These are phyloP conservation scores for Varanus salvator DNA, from an alignment of 2,113 vertebrate genomes.

Conservation along the genomic window DNA sequence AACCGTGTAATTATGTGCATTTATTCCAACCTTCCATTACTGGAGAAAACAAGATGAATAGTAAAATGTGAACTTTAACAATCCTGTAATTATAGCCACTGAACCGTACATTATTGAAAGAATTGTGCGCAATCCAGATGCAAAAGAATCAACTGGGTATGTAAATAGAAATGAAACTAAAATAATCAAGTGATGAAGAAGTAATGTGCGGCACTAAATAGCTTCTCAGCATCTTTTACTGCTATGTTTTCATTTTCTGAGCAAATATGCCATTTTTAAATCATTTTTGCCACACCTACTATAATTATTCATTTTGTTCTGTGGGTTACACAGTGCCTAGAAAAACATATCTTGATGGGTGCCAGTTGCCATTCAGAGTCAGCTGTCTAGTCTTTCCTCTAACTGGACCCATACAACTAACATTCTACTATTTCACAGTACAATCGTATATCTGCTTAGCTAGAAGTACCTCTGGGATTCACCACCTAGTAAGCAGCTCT, in stretches of 20 bases:
- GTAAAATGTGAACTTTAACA: slow-evolving; percentile 81
- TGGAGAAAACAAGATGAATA: slow-evolving; percentile 82
- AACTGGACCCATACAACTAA: slow-evolving; percentile 50
- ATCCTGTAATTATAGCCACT: slow-evolving; percentile 81
- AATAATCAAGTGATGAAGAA: slow-evolving; percentile 76
- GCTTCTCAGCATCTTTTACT: slow-evolving; percentile 53
- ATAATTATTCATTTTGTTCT: slow-evolving; percentile 41
- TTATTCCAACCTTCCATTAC: slow-evolving; percentile 81
- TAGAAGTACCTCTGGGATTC: neutral
- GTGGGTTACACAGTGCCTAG: slow-evolving; percentile 6
- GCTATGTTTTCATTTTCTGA: slow-evolving; percentile 66
- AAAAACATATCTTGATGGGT: slow-evolving; percentile 44
- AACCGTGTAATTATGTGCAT: slow-evolving; percentile 78
- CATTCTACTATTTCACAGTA: slow-evolving; percentile 17
- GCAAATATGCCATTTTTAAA: slow-evolving; percentile 56
- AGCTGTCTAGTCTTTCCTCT: slow-evolving; percentile 4
- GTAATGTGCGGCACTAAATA: slow-evolving; percentile 67
- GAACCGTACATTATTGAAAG: slow-evolving; percentile 78
- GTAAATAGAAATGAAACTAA: slow-evolving; percentile 79
- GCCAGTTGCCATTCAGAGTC: slow-evolving; percentile 29
- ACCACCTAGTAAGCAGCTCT: neutral
- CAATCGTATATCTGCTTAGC: neutral
- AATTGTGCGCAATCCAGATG: slow-evolving; percentile 78
- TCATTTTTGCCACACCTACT: slow-evolving; percentile 52
- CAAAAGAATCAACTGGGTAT: slow-evolving; percentile 76